Conservation (phyloP, 2,113 vertebrate genomes). For the Trachemys scripta region DNA sequence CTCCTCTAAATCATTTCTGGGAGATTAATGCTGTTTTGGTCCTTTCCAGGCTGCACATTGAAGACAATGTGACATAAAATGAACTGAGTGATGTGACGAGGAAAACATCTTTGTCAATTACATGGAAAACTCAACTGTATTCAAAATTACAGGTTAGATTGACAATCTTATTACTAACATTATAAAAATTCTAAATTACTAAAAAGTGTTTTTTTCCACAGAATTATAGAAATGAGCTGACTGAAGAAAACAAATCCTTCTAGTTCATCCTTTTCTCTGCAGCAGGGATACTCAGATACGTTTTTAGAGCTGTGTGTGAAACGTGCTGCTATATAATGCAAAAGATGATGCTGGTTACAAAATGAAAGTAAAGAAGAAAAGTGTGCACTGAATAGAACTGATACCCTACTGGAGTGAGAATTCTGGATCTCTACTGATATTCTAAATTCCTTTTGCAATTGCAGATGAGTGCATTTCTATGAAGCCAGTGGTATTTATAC, state of each 20-base stretch:
- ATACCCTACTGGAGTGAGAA: neutral
- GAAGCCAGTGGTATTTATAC: neutral
- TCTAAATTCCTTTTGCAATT: neutral
- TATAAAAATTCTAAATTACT: neutral
- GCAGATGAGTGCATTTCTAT: neutral
- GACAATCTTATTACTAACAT: neutral
- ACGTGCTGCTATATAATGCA: neutral
- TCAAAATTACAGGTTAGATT: neutral
- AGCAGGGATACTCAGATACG: neutral
- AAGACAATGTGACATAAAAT: conserved; percentile 7
- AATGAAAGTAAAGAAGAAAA: neutral
- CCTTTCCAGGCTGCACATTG: conserved; percentile 25
- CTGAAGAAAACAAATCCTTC: neutral
- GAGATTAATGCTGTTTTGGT: neutral
- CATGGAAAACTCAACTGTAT: neutral
- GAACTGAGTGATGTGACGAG: neutral
- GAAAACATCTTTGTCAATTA: neutral
- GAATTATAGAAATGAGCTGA: neutral
- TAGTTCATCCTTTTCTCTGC: neutral
- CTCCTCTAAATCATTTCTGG: neutral
- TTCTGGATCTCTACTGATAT: neutral
- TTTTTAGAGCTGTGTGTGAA: neutral
- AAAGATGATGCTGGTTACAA: neutral
- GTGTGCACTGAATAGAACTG: fast-evolving
- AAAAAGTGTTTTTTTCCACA: neutral